A percentile compares a stretch with the other conserved stretches of the same genome.
These are phyloP conservation scores for Labeo rohita DNA, from an alignment of 2,113 vertebrate species.

Conservation along the genomic window DNA sequence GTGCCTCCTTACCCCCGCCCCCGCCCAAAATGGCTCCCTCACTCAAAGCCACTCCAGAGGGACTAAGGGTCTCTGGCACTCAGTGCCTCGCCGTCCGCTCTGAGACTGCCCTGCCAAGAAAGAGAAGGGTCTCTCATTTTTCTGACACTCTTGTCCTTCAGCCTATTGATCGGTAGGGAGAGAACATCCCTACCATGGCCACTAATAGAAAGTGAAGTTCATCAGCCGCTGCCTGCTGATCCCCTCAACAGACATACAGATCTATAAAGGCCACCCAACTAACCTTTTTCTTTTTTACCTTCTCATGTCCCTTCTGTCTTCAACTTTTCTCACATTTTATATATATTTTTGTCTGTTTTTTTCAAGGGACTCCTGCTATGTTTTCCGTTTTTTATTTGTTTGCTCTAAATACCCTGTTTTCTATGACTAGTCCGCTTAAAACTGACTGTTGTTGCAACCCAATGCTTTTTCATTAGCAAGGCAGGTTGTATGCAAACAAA, in stretches of 20 bases:
- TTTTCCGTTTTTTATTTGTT: constrained; percentile 41
- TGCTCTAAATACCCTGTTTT: neutral
- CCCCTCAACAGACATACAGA: constrained; percentile 66
- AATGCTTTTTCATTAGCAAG: constrained; percentile 15
- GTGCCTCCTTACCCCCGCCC: constrained; percentile 9
- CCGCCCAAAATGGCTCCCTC: constrained; percentile 61
- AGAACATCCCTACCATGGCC: constrained; percentile 65
- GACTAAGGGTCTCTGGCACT: constrained; percentile 53
- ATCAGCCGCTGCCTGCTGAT: constrained; percentile 67
- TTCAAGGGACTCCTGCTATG: neutral
- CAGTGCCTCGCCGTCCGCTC: constrained; percentile 43
- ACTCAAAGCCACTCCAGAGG: constrained; percentile 59
- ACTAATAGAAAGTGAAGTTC: constrained; percentile 81
- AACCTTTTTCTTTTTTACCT: constrained; percentile 69
- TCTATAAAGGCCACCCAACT: constrained; percentile 74
- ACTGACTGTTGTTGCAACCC: constrained; percentile 6
- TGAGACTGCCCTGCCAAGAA: constrained; percentile 51
- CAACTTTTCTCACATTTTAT: constrained; percentile 37
- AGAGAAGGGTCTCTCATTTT: constrained; percentile 73
- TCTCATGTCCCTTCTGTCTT: constrained; percentile 48
- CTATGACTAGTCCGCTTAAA: constrained; percentile 9
- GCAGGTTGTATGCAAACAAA: constrained; percentile 20
- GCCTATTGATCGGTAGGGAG: constrained; percentile 76
- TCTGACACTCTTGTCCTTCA: constrained; percentile 80
- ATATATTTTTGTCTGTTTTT: constrained; percentile 34